Evolutionary conservation across 2,113 vertebrate species (phyloP).

Genomic region (Platichthys stellatus): DNA sequence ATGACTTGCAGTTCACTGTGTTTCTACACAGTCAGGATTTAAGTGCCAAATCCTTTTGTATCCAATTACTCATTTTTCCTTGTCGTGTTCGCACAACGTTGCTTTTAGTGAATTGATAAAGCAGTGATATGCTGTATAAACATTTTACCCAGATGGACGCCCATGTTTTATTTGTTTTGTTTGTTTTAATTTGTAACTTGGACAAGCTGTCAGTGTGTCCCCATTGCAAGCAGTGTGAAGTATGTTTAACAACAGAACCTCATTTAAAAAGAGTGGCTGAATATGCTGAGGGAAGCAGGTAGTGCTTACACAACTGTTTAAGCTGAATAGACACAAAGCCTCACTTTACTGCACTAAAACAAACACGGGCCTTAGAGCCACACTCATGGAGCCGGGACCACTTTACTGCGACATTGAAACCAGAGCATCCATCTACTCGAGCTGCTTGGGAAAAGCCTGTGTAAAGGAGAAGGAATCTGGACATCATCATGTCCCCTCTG

Average conservation of each 20-base stretch:
- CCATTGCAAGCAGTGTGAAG: constrained; percentile 55
- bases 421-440: background rate
- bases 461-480: background rate
- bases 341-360: constrained; percentile 22
- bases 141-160: constrained; percentile 72
- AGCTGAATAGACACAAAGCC: constrained; percentile 18
- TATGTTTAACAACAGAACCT: constrained; percentile 63
- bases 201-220: constrained; percentile 67
- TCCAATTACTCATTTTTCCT: constrained; percentile 7
- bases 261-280: constrained; percentile 52
- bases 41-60: constrained; percentile 21
- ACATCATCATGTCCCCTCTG: background rate
- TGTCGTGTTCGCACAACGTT: constrained; percentile 64
- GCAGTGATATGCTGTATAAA: constrained; percentile 66
- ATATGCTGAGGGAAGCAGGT: constrained; percentile 65
- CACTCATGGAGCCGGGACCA: background rate
- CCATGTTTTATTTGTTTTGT: constrained; percentile 68
- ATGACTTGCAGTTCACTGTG: background rate
- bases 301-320: constrained; percentile 33
- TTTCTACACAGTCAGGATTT: background rate
- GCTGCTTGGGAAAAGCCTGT: background rate
- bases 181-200: constrained; percentile 73
- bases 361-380: constrained; percentile 23
- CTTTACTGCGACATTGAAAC: background rate
- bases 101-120: constrained; percentile 74